Conservation (phyloP, 2,888 invertebrate genomes). For the Brassicogethes aeneus region DNA sequence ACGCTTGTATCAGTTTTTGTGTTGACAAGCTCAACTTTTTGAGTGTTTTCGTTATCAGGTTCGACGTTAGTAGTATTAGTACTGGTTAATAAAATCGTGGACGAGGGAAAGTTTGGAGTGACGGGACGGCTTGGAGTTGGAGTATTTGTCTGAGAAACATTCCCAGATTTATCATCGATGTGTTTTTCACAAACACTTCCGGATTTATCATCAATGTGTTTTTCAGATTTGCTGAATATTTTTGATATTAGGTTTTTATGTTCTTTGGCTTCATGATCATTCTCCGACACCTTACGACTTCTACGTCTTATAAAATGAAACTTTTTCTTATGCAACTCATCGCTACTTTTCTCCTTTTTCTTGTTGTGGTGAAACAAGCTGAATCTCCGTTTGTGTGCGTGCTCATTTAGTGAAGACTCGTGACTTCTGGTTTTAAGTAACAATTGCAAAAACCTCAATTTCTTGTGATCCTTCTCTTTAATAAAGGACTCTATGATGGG, state of each 20-base stretch:
- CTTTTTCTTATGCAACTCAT: conserved; percentile 8
- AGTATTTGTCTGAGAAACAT: conserved; percentile 11
- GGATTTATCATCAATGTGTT: conserved; percentile 15
- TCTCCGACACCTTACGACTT: conserved; percentile 5
- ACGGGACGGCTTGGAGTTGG: conserved; percentile 13
- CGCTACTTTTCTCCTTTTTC: conserved; percentile 10
- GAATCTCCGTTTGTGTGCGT: conserved; percentile 13
- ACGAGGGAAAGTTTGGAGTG: conserved; percentile 7
- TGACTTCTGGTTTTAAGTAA: conserved; percentile 9
- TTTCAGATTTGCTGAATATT: conserved; percentile 14
- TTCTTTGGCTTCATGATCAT: conserved; percentile 10
- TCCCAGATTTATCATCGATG: no score
- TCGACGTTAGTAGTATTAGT: conserved; percentile 19
- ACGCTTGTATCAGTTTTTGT: conserved; percentile 34
- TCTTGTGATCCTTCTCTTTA: conserved; percentile 15
- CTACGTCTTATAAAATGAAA: conserved; percentile 10
- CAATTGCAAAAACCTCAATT: conserved; percentile 19
- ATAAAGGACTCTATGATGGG: conserved; percentile 16
- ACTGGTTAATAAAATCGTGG: conserved; percentile 13
- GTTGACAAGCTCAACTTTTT: conserved; percentile 24
- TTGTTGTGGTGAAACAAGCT: conserved; percentile 15
- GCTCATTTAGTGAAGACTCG: conserved; percentile 12
- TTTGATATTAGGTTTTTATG: conserved; percentile 17
- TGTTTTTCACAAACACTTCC: no score
- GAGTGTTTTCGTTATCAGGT: not conserved